Evolutionary conservation across 2,113 vertebrate species (phyloP).

Genomic region (Dendrocopos noguchii): DNA sequence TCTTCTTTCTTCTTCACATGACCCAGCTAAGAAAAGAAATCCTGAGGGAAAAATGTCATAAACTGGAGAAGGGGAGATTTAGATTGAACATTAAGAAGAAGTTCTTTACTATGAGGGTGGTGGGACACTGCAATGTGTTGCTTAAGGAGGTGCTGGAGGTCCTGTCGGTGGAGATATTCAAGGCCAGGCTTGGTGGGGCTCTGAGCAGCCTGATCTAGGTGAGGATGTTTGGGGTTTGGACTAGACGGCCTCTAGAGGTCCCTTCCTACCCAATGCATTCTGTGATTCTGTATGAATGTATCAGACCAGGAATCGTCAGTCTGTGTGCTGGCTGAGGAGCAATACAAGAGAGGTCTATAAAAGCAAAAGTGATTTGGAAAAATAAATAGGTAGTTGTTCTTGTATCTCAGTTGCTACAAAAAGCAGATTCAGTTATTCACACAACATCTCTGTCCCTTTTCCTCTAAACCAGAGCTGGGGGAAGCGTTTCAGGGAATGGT

Average conservation of each 20-base stretch:
- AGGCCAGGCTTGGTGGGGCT: too few relatives aligned
- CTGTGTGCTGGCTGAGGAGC: not conserved
- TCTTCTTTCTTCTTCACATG: not conserved
- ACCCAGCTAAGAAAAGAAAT: not conserved
- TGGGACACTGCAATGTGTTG: too few relatives aligned
- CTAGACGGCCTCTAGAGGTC: too few relatives aligned
- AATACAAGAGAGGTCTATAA: not conserved
- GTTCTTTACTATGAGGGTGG: too few relatives aligned
- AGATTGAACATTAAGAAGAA: too few relatives aligned
- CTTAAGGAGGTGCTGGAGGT: too few relatives aligned
- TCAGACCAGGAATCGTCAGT: not conserved
- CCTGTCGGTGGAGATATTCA: too few relatives aligned
- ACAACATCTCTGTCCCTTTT: fast-evolving
- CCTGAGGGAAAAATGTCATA: not conserved
- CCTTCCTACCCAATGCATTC: too few relatives aligned
- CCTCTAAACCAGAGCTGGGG: not conserved
- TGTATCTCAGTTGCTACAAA: not conserved
- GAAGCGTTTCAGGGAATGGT: not conserved
- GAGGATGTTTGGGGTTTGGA: too few relatives aligned
- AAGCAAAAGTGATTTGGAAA: not conserved
- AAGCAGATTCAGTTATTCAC: not conserved
- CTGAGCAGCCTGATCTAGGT: too few relatives aligned
- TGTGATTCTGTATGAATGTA: too few relatives aligned
- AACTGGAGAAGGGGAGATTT: too few relatives aligned
- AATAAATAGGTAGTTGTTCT: not conserved